Evolutionary conservation across 2,113 vertebrate genomes (phyloP).

Genomic region (western clawed frog (Xenopus tropicalis)): DNA sequence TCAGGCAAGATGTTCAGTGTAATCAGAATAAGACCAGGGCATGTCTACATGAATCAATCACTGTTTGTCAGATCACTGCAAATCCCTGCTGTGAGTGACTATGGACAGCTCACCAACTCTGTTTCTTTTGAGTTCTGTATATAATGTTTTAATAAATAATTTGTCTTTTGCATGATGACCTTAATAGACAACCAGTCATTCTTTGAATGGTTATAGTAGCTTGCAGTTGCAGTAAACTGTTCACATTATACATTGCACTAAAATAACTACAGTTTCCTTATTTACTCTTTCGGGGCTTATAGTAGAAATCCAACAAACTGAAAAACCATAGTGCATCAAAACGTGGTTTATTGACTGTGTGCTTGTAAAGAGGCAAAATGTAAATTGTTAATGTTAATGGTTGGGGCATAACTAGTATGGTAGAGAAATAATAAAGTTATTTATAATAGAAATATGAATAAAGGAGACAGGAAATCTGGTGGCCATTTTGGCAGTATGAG

Average conservation of each 20-base stretch:
- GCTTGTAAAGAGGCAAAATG: too few relatives aligned
- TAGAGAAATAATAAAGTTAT: too few relatives aligned
- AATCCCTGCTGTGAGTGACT: constrained; percentile 64
- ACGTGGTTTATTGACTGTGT: too few relatives aligned
- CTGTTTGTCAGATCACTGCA: constrained; percentile 81
- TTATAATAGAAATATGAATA: too few relatives aligned
- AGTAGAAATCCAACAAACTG: constrained; percentile 33
- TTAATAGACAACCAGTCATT: constrained; percentile 75
- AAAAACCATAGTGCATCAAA: too few relatives aligned
- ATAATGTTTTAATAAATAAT: constrained; percentile 52
- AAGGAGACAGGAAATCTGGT: too few relatives aligned
- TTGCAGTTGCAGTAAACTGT: constrained; percentile 70
- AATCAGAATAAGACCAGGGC: constrained; percentile 67
- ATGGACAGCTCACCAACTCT: constrained; percentile 77
- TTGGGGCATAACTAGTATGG: too few relatives aligned
- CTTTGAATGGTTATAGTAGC: constrained; percentile 61
- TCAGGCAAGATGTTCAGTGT: constrained; percentile 73
- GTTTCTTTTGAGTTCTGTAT: constrained; percentile 57
- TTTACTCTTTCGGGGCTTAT: constrained; percentile 28
- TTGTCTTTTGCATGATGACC: constrained; percentile 69
- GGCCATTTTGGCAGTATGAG: too few relatives aligned
- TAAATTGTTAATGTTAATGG: too few relatives aligned
- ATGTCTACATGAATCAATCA: constrained; percentile 93
- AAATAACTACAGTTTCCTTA: constrained; percentile 40
- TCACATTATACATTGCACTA: constrained; percentile 53